A percentile compares a stretch with the other conserved stretches of the same genome.
These are phyloP conservation scores for Dryococelus australis DNA, from an alignment of 2,888 invertebrate genomes.

Conservation along the genomic window DNA sequence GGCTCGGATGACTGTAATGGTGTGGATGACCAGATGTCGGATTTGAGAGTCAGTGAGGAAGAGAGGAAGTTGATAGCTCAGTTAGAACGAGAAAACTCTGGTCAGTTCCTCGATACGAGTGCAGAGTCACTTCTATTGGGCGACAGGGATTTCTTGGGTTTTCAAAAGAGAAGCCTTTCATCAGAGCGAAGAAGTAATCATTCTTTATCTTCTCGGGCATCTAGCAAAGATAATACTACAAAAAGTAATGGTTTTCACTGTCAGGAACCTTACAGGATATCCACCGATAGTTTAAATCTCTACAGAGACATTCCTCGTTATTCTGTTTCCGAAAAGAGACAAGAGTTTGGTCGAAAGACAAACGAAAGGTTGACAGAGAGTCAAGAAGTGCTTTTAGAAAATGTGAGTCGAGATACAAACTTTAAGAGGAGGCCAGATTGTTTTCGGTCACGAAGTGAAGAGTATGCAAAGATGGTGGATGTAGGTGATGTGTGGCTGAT, in stretches of 20 bases:
- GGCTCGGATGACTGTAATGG: not conserved
- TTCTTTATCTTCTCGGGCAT: not conserved
- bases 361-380: constrained; percentile 20
- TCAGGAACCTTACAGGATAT: not conserved
- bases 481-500: constrained; percentile 49
- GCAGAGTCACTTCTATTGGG: constrained; percentile 32
- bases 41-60: constrained; percentile 41
- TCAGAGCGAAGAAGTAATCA: not conserved
- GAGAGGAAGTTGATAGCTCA: constrained; percentile 42
- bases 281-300: constrained; percentile 4
- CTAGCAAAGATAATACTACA: not conserved
- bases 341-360: not conserved
- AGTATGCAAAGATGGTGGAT: constrained; percentile 35
- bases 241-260: not conserved
- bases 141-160: not conserved
- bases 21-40: constrained; percentile 23
- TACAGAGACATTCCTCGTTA: not conserved
- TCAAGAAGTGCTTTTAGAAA: constrained; percentile 23
- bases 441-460: constrained; percentile 27
- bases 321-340: not conserved
- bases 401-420: not conserved
- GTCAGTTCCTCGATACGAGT: constrained; percentile 34
- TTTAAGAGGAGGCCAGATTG: constrained; percentile 12
- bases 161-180: not conserved
- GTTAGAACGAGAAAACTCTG: constrained; percentile 33